Percentiles rank a stretch among this genome's conserved stretches.
Conservation (phyloP, 1,140 invertebrate genomes). For the Hyphantria cunea region DNA sequence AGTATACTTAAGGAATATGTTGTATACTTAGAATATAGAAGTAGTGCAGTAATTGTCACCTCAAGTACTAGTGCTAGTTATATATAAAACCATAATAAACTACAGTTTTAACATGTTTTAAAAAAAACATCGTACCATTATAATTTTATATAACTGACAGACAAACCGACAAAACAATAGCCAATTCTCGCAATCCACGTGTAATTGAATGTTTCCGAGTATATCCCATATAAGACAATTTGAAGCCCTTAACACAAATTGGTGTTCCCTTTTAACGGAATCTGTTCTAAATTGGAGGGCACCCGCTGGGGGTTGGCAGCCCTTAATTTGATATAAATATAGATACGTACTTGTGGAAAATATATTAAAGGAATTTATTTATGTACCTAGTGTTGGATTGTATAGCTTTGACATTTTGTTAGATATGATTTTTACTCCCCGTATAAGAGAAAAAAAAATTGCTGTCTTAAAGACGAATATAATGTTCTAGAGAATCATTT, state of each 20-base stretch:
- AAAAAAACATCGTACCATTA: too few species aligned
- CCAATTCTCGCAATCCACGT: conserved; percentile 24
- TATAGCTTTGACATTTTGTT: neutral
- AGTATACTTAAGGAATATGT: too few species aligned
- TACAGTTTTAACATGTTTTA: too few species aligned
- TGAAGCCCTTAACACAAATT: conserved; percentile 41
- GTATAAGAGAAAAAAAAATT: too few species aligned
- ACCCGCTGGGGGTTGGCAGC: conserved; percentile 20
- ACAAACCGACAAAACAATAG: conserved; percentile 6
- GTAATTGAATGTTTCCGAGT: conserved; percentile 43
- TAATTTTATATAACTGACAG: too few species aligned
- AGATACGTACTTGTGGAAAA: conserved; percentile 7
- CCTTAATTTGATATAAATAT: conserved; percentile 38
- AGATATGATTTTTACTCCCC: too few species aligned
- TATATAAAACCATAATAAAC: too few species aligned
- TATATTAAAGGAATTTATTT: neutral
- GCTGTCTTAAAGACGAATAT: too few species aligned
- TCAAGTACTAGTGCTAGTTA: too few species aligned
- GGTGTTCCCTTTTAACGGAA: conserved; percentile 45
- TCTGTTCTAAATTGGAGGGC: conserved; percentile 46
- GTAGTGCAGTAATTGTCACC: too few species aligned
- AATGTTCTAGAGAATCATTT: too few species aligned
- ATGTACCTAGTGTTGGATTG: neutral
- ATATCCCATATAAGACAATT: conserved; percentile 49
- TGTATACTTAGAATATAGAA: too few species aligned